Percentiles rank a stretch among this genome's conserved stretches.
These are phyloP conservation scores for Montipora cactus DNA, from an alignment of 64 coral and sea anemone species.

Conservation along the genomic window DNA sequence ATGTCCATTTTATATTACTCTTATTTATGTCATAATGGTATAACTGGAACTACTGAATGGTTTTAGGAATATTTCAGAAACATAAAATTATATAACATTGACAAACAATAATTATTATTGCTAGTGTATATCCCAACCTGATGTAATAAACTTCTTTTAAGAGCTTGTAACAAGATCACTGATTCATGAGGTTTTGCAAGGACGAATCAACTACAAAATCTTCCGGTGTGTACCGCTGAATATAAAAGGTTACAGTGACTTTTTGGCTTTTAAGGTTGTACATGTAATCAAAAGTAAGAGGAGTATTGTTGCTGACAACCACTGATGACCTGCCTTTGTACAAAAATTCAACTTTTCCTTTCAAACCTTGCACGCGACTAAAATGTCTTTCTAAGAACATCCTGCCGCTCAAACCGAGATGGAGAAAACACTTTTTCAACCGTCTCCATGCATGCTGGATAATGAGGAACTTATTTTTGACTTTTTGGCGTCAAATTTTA, in stretches of 20 bases:
- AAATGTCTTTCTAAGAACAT: neutral
- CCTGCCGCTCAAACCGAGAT: constrained; percentile 20
- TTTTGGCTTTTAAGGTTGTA: constrained; percentile 48
- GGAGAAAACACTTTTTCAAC: constrained; percentile 52
- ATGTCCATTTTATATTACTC: neutral
- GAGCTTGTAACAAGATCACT: neutral
- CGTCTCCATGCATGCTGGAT: neutral
- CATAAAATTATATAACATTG: no score
- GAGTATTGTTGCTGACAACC: constrained; percentile 18
- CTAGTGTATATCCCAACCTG: neutral
- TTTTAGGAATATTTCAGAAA: neutral
- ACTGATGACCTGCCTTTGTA: constrained; percentile 15
- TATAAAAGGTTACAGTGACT: constrained; percentile 32
- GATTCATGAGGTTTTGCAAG: constrained; percentile 49
- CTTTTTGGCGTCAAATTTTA: no score
- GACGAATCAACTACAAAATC: constrained; percentile 24
- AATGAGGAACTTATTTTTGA: neutral
- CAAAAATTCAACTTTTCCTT: neutral
- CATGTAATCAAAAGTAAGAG: neutral
- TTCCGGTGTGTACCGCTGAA: constrained; percentile 35
- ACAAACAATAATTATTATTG: no score
- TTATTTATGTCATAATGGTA: neutral
- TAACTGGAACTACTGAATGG: neutral
- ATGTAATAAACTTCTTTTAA: neutral
- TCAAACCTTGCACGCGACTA: neutral